A percentile compares a stretch with the other conserved stretches of the same genome.
Evolutionary conservation across 2,888 invertebrate species (phyloP).

Genomic region (Apamea anceps): DNA sequence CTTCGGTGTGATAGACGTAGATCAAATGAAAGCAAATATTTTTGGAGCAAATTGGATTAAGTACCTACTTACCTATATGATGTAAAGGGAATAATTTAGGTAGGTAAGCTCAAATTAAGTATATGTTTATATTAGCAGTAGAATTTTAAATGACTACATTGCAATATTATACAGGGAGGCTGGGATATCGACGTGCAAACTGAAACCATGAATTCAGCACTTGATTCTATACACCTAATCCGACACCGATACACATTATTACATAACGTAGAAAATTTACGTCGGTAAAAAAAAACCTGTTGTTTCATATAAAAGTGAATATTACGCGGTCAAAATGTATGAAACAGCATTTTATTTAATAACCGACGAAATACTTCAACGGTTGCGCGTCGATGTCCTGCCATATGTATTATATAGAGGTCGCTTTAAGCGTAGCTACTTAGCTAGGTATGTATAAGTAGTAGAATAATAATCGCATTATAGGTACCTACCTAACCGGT

Average conservation of each 20-base stretch:
- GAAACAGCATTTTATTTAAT: neutral
- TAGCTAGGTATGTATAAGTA: neutral
- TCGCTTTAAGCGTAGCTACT: neutral
- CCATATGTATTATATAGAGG: neutral
- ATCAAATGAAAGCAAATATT: slow-evolving; percentile 15
- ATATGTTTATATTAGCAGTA: neutral
- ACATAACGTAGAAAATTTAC: neutral
- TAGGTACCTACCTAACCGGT: neutral
- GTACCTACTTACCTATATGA: neutral
- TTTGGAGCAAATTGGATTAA: slow-evolving; percentile 15
- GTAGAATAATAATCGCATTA: neutral
- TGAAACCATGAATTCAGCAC: neutral
- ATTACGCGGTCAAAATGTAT: neutral
- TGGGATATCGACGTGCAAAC: neutral
- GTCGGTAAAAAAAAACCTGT: neutral
- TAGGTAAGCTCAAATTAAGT: neutral
- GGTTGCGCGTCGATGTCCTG: neutral
- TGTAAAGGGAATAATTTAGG: slow-evolving; percentile 3
- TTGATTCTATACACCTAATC: neutral
- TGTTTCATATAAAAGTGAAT: neutral
- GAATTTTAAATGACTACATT: neutral
- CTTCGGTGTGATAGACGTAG: slow-evolving; percentile 21
- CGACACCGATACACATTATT: neutral
- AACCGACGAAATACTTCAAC: neutral
- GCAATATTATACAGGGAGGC: neutral